Evolutionary conservation across 2,888 invertebrate genomes (phyloP), one percentile per base, ranked within the genome.

Genomic region (Eudasyphora cyanicolor): DNA sequence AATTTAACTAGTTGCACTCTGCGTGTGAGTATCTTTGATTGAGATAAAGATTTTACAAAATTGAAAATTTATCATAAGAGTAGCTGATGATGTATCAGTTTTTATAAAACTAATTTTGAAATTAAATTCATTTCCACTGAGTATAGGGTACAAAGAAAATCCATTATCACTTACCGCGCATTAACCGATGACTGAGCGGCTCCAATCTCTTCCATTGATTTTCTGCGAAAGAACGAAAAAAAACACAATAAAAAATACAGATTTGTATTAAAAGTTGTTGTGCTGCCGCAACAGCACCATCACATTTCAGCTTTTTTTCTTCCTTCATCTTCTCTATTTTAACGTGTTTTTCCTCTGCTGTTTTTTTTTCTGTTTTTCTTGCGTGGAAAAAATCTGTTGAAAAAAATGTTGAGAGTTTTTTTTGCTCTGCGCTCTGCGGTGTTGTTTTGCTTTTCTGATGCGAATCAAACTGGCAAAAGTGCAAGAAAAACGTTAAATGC

Each of bases 181-280:
- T 97, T 97, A 89, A 96, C 96, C 87, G 97, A 96, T 85, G 96
- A 91, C 88, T 91, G 95, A 78, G 96, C 95, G 90, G 96, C 96
- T 86, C 95, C 95, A 89, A 96, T 96, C 91, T 96, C 96, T 93
- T 97, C 97, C 93, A 96, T 96, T 86, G 96, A 94, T 88, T 97
- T 96, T 93, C 97, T 97, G 94, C 95, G 96, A 95, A 91, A 86
- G 14, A 57, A 67, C n/a, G 78, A 80, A 74, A 71, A 57, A 77
- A 77, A 82, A 70, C 51, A 80, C 82, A 79, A 86, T 76, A 82
- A 79, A 76, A 79, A 69, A 74, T 74, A 69, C 29, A 69, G 64
- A 75, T 70, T 57, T 19, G 74, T 80, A 76, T 69, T 78, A 76
- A 60, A 84, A 77, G 80, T 78, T 76, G 79, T 79, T 78, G 27